phyloP scores from a whole-genome alignment of 2,888 invertebrate genomes.

The Eurytoma californica region DNA sequence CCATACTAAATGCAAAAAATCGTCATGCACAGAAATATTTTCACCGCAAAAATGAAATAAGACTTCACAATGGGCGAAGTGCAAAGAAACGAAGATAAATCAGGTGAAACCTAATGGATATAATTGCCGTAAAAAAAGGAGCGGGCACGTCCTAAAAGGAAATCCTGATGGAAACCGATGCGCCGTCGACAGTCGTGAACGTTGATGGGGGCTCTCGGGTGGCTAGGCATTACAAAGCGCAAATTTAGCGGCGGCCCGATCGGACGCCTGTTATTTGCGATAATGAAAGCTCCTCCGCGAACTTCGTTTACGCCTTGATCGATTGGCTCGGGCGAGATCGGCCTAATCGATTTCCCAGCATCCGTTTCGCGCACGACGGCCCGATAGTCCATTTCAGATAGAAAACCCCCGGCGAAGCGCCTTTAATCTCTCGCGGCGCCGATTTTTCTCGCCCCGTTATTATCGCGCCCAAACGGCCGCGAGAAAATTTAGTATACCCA shows the following conservation, averaged over 20 bases:
- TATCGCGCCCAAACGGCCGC: too few species aligned
- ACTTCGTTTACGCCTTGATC: constrained; percentile 36
- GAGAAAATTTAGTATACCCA: too few species aligned
- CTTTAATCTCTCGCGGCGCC: background rate
- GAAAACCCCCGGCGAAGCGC: background rate
- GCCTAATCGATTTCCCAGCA: constrained; percentile 39
- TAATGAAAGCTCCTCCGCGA: constrained; percentile 29
- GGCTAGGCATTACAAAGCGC: background rate
- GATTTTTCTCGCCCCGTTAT: background rate
- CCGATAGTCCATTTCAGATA: constrained; percentile 30
- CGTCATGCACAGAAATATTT: too few species aligned
- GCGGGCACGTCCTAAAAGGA: background rate
- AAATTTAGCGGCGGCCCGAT: constrained; percentile 3
- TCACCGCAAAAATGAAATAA: too few species aligned
- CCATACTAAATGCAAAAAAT: too few species aligned
- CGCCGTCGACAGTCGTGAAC: background rate
- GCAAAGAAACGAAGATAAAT: too few species aligned
- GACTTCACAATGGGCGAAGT: too few species aligned
- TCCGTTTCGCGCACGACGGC: background rate
- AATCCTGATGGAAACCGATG: constrained; percentile 15
- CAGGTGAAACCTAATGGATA: too few species aligned
- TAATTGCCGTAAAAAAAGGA: too few species aligned
- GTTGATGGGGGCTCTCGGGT: background rate
- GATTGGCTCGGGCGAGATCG: constrained; percentile 10
- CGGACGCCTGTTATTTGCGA: constrained; percentile 16